Evolutionary conservation across 2,113 vertebrate species (phyloP).

Genomic region (Xiphophorus maculatus): DNA sequence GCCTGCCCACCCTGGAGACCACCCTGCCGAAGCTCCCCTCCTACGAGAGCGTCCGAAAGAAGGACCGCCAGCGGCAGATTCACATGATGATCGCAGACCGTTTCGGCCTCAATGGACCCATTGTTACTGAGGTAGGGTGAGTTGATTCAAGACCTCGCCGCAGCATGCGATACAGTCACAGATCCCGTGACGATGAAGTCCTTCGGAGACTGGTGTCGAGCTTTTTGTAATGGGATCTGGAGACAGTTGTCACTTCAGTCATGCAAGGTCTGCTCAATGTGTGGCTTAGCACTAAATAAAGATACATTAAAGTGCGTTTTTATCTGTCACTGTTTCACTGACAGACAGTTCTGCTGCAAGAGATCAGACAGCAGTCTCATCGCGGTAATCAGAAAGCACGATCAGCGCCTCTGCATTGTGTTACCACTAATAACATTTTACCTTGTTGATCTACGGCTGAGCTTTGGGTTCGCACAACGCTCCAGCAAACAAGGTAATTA

Average conservation of each 20-base stretch:
- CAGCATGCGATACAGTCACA: constrained; percentile 29
- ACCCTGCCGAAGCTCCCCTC: constrained; percentile 79
- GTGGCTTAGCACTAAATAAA: constrained; percentile 20
- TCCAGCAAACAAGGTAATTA: constrained; percentile 76
- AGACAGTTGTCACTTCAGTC: constrained; percentile 4
- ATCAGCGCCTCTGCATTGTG: constrained; percentile 52
- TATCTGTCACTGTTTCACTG: constrained; percentile 8
- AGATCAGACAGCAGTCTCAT: constrained; percentile 49
- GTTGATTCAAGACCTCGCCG: constrained; percentile 17
- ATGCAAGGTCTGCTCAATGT: neutral
- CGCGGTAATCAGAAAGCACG: constrained; percentile 31
- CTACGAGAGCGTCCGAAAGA: constrained; percentile 84
- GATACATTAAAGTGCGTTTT: constrained; percentile 17
- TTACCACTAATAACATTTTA: constrained; percentile 46
- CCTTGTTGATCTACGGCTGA: constrained; percentile 69
- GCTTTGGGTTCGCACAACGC: constrained; percentile 62
- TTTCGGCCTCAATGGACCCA: constrained; percentile 83
- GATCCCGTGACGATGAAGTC: constrained; percentile 27
- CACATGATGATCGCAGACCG: constrained; percentile 84
- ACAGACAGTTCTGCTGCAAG: constrained; percentile 49
- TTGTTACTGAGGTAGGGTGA: constrained; percentile 77
- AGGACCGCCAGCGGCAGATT: constrained; percentile 85
- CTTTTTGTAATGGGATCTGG: neutral
- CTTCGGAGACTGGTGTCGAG: constrained; percentile 2
- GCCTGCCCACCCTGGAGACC: constrained; percentile 73